These are phyloP conservation scores for Calliscelio sp. DNA, from an alignment of 2,888 invertebrate species.

Conservation along the genomic window DNA sequence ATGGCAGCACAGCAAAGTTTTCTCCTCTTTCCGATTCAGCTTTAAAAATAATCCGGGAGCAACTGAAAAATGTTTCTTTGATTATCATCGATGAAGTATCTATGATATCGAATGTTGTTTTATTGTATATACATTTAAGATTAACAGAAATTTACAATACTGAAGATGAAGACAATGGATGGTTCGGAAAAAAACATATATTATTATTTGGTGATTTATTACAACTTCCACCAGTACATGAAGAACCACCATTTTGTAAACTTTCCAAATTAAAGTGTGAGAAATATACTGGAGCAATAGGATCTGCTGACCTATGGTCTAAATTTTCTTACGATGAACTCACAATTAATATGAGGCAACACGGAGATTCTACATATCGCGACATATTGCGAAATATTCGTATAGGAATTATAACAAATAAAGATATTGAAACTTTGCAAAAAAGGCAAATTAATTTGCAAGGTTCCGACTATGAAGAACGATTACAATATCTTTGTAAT, in stretches of 20 bases:
- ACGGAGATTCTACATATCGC: slow-evolving; percentile 72
- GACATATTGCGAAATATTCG: no score
- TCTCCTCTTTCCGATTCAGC: slow-evolving; percentile 76
- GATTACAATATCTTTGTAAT: slow-evolving; percentile 40
- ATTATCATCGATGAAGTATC: slow-evolving; percentile 78
- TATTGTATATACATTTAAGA: slow-evolving; percentile 77
- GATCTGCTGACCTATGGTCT: slow-evolving; percentile 79
- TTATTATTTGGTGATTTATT: no score
- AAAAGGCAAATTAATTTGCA: no score
- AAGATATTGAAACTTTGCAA: slow-evolving; percentile 31
- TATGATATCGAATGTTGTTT: slow-evolving; percentile 75
- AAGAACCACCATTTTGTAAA: no score
- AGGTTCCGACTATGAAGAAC: not conserved
- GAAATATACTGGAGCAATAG: no score
- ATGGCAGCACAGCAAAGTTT: slow-evolving; percentile 78
- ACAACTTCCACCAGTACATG: no score
- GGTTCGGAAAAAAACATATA: no score
- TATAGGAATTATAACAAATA: slow-evolving; percentile 26
- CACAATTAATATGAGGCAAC: no score
- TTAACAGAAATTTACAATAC: slow-evolving; percentile 78
- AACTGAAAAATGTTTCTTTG: slow-evolving; percentile 76
- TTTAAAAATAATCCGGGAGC: slow-evolving; percentile 74
- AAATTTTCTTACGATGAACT: slow-evolving; percentile 78
- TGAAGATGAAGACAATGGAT: slow-evolving; percentile 75
- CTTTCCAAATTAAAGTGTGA: no score